Evolutionary conservation across 2,113 vertebrate genomes (phyloP), one percentile per base, ranked within the genome.

Genomic region (Oncorhynchus mykiss): DNA sequence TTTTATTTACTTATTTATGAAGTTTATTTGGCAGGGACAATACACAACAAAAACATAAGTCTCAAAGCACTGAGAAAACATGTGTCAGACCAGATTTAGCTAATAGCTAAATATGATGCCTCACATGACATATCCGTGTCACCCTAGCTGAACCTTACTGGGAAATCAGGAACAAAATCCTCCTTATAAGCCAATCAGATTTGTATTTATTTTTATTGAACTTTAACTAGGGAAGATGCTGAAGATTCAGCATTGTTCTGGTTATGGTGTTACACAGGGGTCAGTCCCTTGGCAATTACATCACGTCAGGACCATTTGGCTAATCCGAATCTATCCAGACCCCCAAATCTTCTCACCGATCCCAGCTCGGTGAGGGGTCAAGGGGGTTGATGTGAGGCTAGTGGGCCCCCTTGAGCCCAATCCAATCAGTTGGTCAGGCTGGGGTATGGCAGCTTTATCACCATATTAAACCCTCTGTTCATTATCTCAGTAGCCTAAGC

Each of bases 311-410:
- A 75, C 82, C 80, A 83, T 85, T 82, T 74, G 73, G 79, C 68
- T 91, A 91, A 91, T 88, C 88, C 74, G 82, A 88, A 90, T 85
- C 81, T 72, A 73, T 81, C 65, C 48, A 45, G 24, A 29, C 31
- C 20, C 57, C 22, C 57, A 79, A 89, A 90, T 85, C 90, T 90
- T 87, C 85, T 88, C 84, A 78, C 51, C 78, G 69, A 87, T 87
- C 80, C 87, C 78, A 85, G 86, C 74, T 83, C 75, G 76, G 68
- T 2, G 7, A 76, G 82, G 72, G 79, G 12, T 67, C 57, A 73
- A 67, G 71, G 13, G 57, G 85, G 80, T 82, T 80, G 79, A 79
- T 85, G 81, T 81, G 78, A 74, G 80, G 77, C 78, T 84, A 80
- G 14, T 51, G 16, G 67, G 27, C 69, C 77, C 80, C 76, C 76